A percentile compares a stretch with the other conserved stretches of the same genome.
phyloP scores from a whole-genome alignment of 2,113 vertebrate genomes.

The Cephalopterus ornatus region DNA sequence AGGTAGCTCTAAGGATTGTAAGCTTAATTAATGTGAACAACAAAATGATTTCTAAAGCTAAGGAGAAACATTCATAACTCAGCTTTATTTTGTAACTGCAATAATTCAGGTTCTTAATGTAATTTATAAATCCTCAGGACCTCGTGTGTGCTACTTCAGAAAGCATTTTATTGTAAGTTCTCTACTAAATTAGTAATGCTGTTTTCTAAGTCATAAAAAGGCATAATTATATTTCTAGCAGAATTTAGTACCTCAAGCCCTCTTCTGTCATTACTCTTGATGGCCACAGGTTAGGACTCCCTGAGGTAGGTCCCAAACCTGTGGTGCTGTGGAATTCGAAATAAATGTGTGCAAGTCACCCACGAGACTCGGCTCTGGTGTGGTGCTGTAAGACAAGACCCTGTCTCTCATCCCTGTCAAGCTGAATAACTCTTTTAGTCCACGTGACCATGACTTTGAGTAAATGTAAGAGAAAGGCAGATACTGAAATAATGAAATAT shows the following conservation, averaged over 20 bases:
- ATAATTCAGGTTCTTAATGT: conserved; percentile 31
- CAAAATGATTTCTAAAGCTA: not conserved
- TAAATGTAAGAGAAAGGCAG: not conserved
- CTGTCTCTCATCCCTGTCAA: not conserved
- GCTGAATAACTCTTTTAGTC: not conserved
- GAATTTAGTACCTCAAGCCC: not conserved
- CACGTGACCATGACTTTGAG: not conserved
- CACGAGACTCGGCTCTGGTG: accelerated
- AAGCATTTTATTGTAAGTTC: conserved; percentile 25
- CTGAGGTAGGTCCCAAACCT: not conserved
- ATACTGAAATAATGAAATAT: not conserved
- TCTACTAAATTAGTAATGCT: conserved; percentile 45
- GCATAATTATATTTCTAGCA: not conserved
- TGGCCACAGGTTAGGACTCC: not conserved
- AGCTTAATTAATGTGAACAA: not conserved
- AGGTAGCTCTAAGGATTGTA: not conserved
- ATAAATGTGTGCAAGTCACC: not conserved
- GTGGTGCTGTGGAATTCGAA: not conserved
- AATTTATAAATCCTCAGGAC: conserved; percentile 48
- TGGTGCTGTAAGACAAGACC: not conserved
- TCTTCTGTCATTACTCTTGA: not conserved
- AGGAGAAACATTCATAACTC: not conserved
- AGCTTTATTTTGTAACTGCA: conserved; percentile 14
- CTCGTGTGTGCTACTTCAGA: not conserved
- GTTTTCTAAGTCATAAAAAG: conserved; percentile 41